phyloP scores from a whole-genome alignment of 2,888 invertebrate species.

The Drosophila nr. medialis region DNA sequence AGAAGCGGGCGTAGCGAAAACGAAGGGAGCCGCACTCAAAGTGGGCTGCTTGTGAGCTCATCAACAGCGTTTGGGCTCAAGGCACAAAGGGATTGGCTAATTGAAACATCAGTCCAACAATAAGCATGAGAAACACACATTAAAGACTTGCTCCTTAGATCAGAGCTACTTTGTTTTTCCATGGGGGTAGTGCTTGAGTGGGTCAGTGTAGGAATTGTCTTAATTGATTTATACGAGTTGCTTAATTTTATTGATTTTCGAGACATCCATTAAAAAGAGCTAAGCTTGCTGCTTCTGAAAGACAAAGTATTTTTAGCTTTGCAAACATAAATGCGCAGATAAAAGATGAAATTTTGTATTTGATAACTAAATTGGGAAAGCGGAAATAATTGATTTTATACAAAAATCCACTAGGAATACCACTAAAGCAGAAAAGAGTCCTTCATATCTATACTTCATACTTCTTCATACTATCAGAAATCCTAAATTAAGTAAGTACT shows the following conservation, averaged over 20 bases:
- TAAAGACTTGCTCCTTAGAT: slow-evolving; percentile 26
- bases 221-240: slow-evolving; percentile 11
- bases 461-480: too few relatives aligned
- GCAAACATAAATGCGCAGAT: neutral
- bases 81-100: slow-evolving; percentile 60
- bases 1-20: slow-evolving; percentile 48
- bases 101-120: slow-evolving; percentile 53
- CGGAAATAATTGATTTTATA: neutral
- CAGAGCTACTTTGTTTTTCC: neutral
- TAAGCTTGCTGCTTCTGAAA: neutral
- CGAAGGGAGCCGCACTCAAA: slow-evolving; percentile 40
- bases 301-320: neutral
- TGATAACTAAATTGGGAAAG: neutral
- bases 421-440: too few relatives aligned
- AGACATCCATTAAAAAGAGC: neutral
- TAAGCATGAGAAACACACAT: slow-evolving; percentile 38
- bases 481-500: too few relatives aligned
- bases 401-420: neutral
- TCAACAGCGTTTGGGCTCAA: slow-evolving; percentile 48
- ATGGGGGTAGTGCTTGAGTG: slow-evolving; percentile 26
- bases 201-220: slow-evolving; percentile 12
- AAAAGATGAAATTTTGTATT: neutral
- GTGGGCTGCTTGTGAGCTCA: slow-evolving; percentile 76
- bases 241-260: neutral
- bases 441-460: too few relatives aligned